These are phyloP conservation scores for Glaucomys volans DNA, from an alignment of 2,113 vertebrate genomes.

Conservation along the genomic window DNA sequence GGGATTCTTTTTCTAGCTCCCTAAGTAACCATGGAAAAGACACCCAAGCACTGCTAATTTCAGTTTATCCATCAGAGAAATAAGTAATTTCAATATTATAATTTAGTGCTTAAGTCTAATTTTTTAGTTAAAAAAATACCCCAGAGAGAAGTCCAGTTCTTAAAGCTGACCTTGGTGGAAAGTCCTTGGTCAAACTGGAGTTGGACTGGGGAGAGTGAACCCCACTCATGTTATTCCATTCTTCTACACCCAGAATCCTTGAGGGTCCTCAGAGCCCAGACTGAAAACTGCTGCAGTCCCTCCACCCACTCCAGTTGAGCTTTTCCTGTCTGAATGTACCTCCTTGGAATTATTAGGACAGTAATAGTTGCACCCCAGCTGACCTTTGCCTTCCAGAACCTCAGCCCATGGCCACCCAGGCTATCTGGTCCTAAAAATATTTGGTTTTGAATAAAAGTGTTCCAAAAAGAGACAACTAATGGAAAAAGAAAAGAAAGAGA, in stretches of 20 bases:
- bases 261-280: background rate
- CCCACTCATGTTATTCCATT: background rate
- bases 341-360: background rate
- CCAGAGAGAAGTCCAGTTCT: background rate
- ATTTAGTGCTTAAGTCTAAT: background rate
- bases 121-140: background rate
- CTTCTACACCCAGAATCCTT: too few species aligned
- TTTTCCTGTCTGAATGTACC: background rate
- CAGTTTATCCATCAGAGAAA: conserved; percentile 18
- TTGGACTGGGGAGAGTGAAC: background rate
- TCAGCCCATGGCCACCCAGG: background rate
- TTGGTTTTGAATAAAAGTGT: background rate
- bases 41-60: background rate
- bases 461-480: conserved; percentile 3
- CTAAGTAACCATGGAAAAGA: background rate
- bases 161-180: background rate
- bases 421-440: background rate
- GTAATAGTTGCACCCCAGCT: background rate
- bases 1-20: background rate
- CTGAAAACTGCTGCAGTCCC: background rate
- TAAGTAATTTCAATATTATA: background rate
- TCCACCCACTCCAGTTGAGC: accelerated
- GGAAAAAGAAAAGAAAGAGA: background rate
- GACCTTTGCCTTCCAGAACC: background rate
- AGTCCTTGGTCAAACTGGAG: background rate